These are phyloP conservation scores for Drepana arcuata DNA, from an alignment of 1,140 invertebrate genomes.

Conservation along the genomic window DNA sequence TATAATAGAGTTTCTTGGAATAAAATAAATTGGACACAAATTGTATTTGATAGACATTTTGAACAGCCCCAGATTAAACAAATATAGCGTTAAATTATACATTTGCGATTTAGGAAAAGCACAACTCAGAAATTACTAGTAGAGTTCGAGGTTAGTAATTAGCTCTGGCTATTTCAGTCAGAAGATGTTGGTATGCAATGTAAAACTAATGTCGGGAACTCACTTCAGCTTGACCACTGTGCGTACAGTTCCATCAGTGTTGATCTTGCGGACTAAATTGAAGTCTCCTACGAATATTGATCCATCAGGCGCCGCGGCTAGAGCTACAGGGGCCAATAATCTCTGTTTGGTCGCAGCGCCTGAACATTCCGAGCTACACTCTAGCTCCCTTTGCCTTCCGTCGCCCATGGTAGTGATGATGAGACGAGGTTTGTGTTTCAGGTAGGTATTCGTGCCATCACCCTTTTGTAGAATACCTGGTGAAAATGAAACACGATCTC, in stretches of 20 bases:
- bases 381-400: conserved; percentile 88
- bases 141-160: too few species aligned
- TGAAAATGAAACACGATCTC: too few species aligned
- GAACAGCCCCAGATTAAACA: too few species aligned
- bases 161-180: too few species aligned
- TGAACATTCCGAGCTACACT: conserved; percentile 85
- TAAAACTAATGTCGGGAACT: too few species aligned
- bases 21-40: too few species aligned
- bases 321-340: conserved; percentile 90
- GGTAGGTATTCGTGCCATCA: conserved; percentile 95
- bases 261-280: conserved; percentile 92
- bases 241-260: conserved; percentile 88
- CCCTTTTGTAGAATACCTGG: conserved; percentile 95
- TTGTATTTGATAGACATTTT: too few species aligned
- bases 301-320: conserved; percentile 93
- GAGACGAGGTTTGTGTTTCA: conserved; percentile 93
- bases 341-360: conserved; percentile 86
- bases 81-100: too few species aligned
- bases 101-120: too few species aligned
- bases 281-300: conserved; percentile 96
- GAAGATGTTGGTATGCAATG: too few species aligned
- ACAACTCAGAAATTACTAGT: too few species aligned
- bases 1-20: too few species aligned
- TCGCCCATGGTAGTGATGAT: conserved; percentile 95
- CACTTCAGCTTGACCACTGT: conserved; percentile 93